A percentile compares a stretch with the other conserved stretches of the same genome.
These are phyloP conservation scores for Xyrichtys novacula DNA, from an alignment of 2,797 vertebrate genomes.

Conservation along the genomic window DNA sequence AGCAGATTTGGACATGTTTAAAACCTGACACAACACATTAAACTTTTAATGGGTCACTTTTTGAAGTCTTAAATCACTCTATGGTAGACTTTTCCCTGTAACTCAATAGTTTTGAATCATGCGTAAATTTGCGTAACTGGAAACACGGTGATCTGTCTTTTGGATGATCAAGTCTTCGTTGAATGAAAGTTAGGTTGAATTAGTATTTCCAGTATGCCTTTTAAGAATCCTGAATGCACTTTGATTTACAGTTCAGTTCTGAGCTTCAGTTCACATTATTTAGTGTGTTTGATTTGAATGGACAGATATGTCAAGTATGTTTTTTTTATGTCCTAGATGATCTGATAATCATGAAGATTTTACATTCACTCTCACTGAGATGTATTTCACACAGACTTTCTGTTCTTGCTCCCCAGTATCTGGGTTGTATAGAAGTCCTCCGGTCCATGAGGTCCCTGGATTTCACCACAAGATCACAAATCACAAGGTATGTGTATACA, in stretches of 20 bases:
- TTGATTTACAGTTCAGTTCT: not conserved
- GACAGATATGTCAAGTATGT: not conserved
- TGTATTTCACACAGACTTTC: slow-evolving; percentile 28
- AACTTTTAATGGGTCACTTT: too few species aligned
- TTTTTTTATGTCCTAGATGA: not conserved
- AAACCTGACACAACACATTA: too few species aligned
- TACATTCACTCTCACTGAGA: not conserved
- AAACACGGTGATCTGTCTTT: too few species aligned
- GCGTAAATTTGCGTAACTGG: too few species aligned
- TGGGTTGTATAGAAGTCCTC: slow-evolving; percentile 98
- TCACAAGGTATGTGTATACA: slow-evolving; percentile 91
- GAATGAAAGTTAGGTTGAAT: too few species aligned
- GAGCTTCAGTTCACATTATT: not conserved
- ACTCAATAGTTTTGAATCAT: too few species aligned
- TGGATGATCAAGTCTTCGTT: too few species aligned
- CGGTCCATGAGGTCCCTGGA: slow-evolving; percentile 98
- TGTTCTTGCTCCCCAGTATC: slow-evolving; percentile 88
- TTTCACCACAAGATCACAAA: slow-evolving; percentile 96
- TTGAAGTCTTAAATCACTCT: too few species aligned
- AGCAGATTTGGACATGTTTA: too few species aligned
- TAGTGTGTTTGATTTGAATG: not conserved
- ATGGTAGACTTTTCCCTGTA: too few species aligned
- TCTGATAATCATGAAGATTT: not conserved
- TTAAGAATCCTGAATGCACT: too few species aligned
- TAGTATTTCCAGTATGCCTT: too few species aligned